phyloP scores from a whole-genome alignment of 64 coral and sea anemone genomes.

The Acropora yongei region DNA sequence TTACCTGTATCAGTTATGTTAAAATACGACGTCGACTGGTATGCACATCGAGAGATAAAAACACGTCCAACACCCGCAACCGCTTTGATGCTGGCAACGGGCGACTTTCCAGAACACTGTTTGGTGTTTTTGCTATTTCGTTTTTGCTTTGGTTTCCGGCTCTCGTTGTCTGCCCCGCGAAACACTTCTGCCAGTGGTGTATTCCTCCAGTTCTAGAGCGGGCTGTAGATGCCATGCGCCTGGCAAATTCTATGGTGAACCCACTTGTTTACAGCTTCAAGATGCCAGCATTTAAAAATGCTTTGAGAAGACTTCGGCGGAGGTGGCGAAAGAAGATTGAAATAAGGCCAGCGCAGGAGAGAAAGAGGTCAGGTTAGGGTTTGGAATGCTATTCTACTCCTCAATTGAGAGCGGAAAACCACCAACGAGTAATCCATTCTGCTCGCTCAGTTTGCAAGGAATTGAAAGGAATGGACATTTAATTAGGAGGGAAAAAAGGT shows the following conservation, averaged over 20 bases:
- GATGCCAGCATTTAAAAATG: constrained; percentile 1
- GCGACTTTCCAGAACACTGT: neutral
- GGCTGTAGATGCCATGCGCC: neutral
- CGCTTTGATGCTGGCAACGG: neutral
- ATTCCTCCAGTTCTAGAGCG: neutral
- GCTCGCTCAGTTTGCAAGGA: too few relatives aligned
- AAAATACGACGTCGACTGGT: neutral
- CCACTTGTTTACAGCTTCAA: constrained; percentile 10
- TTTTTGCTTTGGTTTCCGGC: neutral
- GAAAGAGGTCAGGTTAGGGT: neutral
- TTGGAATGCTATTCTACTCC: neutral
- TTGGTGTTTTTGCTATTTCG: neutral
- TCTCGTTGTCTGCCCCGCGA: neutral
- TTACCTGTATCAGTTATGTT: constrained; percentile 6
- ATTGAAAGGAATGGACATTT: too few relatives aligned
- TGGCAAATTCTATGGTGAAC: constrained; percentile 20
- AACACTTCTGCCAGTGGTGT: neutral
- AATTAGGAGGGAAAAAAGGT: too few relatives aligned
- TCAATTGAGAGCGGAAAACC: too few relatives aligned
- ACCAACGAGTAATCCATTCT: too few relatives aligned
- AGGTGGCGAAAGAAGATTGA: neutral
- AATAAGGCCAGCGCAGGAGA: neutral
- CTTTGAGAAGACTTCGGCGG: neutral
- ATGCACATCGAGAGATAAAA: neutral
- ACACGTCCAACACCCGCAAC: too few relatives aligned